Base-by-base conservation (phyloP, 2,888 invertebrate species). In the Pseudococcus longispinus region DNA sequence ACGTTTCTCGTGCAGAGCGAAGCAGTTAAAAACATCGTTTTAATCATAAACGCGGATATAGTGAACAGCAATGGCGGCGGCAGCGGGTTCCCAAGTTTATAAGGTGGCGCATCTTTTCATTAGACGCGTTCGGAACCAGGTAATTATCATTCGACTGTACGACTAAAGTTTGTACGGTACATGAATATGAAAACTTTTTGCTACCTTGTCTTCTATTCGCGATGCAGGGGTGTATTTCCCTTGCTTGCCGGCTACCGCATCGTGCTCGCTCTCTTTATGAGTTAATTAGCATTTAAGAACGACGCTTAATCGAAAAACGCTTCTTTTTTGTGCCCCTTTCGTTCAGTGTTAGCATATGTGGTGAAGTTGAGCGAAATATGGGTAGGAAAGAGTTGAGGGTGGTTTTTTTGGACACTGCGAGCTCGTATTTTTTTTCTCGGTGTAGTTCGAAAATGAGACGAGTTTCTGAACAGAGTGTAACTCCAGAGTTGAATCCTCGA, bases 121-220 rank as follows among this genome's bases (percentile, higher is more conserved):
- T 74, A 74, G 29, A 74, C 51, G 51, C 74, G 74, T 74, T 74
- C 74, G 74, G 74, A 74, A 74, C 74, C 37, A 32, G 74, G 74
- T 74, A 74, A 74, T 74, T 74, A 74, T 74, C 74, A 74, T 74
- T 74, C 74, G 74, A 74, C 74, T 74, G 37, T 74, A 74, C 74
- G 74, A 74, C 74, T 74, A 74, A 74, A 74, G 74, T 74, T 74
- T 74, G 37, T 74, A 18, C 37, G 74, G 74, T 74, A 74, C 37
- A 74, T 18, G 74, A 74, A 74, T 74, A 74, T 74, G 74, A 74
- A 74, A 74, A 74, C 74, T 74, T 74, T 74, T 37, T 37, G 74
- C 65, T 13, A 74, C 37, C 37, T 74, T 37, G 74, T 74, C 65
- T 65, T 26, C 26, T 26, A 13, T 60, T 9, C 51, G 51, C n/a